Evolutionary conservation across 2,113 vertebrate genomes (phyloP), one percentile per base, ranked within the genome.

Genomic region (Corvus hawaiiensis): DNA sequence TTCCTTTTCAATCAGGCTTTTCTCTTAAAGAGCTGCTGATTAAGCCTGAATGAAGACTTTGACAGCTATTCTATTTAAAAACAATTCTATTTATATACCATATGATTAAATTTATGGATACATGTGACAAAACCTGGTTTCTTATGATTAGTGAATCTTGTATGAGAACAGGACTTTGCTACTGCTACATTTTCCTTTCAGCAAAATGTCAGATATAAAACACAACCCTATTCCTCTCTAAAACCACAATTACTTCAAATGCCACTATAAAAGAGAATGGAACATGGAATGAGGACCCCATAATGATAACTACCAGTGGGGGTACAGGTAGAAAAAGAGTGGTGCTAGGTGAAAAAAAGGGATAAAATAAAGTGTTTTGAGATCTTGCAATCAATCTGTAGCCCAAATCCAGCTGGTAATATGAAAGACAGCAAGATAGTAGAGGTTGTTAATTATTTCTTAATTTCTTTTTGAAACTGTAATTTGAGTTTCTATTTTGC

Each of bases 61-160:
- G 84, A 97, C 75, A 92, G 92, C 54, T 48, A 90, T 67, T 91
- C 56, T 94, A 87, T 72, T 94, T 94, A 90, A 83, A 95, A 95
- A 33, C 63, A 80, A 92, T 56, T 89, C 88, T 96, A 90, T 96
- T 96, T 97, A 95, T 95, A 93, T 44, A 72, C 41, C 76, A 41
- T 90, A 86, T 87, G 85, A 95, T 96, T 96, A 90, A 73, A 63
- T 87, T 72, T 92, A 90, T 67, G 44, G 23, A 49, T 89, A 84
- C 35, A 84, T 4, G n/a, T 73, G 76, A 74, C 72, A 88, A 79
- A 92, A 84, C 26, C 56, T 75, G 68, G 6, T 59, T 94, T 86
- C 52, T 89, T 64, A 43, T 76, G 58, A 92, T 92, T 87, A 84
- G 12, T 11, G 7, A 58, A 33, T 23, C 44, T 74, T 81, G 22